Evolutionary conservation across 1,140 invertebrate species (phyloP).

Genomic region (Coenobita brevimanus): DNA sequence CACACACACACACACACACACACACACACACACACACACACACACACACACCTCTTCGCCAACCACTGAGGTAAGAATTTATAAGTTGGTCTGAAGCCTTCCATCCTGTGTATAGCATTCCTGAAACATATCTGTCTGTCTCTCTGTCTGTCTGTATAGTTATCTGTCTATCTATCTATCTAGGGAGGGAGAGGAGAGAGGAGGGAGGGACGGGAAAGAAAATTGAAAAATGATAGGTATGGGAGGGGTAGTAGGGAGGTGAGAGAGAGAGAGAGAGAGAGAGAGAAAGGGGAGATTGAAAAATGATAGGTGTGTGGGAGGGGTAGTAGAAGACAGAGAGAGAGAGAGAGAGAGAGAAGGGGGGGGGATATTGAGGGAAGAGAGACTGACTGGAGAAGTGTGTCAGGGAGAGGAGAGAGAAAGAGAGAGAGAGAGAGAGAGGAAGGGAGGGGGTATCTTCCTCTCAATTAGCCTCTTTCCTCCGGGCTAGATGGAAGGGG

Average conservation of each 20-base stretch:
- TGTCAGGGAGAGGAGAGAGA: background rate
- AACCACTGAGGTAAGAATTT: no score
- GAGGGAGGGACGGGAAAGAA: conserved; percentile 3
- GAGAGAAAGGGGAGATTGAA: conserved; percentile 16
- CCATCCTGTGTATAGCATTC: background rate
- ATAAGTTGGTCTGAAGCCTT: no score
- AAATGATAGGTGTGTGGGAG: no score
- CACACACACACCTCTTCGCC: no score
- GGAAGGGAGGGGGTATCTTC: background rate
- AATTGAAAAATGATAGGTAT: background rate
- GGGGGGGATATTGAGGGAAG: background rate
- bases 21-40: conserved; percentile 17
- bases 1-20: background rate
- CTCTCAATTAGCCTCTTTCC: background rate
- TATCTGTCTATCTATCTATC: background rate
- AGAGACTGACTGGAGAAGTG: background rate
- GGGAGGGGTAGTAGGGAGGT: background rate
- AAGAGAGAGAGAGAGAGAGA: background rate
- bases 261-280: conserved; percentile 14
- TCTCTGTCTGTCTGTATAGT: background rate
- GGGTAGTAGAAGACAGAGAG: no score
- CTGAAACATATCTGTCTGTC: background rate
- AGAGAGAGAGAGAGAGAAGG: conserved; percentile 1
- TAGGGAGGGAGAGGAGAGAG: background rate
- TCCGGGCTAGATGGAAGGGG: background rate